Evolutionary conservation across 1,140 invertebrate genomes (phyloP).

Genomic region (Hycleus phaleratus): DNA sequence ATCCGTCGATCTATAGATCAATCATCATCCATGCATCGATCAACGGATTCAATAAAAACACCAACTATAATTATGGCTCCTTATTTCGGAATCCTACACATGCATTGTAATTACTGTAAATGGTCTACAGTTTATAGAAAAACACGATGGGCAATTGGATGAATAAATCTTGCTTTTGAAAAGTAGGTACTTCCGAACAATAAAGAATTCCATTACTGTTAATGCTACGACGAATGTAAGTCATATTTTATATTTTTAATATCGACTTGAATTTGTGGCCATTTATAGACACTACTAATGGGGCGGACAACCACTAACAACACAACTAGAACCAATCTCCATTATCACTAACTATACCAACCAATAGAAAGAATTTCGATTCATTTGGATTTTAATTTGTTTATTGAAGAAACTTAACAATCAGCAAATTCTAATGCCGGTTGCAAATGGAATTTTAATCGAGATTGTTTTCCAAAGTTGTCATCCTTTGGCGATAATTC

Average conservation of each 20-base stretch:
- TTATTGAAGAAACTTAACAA: too few species aligned
- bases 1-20: constrained; percentile 32
- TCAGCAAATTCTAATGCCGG: neutral
- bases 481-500: constrained; percentile 14
- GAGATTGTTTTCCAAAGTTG: constrained; percentile 20
- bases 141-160: constrained; percentile 26
- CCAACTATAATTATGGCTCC: constrained; percentile 29
- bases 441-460: constrained; percentile 29
- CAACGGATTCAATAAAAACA: constrained; percentile 32
- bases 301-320: neutral
- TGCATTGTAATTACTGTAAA: constrained; percentile 35
- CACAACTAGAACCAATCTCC: too few species aligned
- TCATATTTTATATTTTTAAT: constrained; percentile 23
- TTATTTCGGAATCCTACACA: constrained; percentile 35
- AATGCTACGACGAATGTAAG: constrained; percentile 18
- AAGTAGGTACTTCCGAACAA: constrained; percentile 14
- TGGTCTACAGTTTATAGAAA: constrained; percentile 25
- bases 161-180: constrained; percentile 28
- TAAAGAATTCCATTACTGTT: constrained; percentile 22
- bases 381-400: too few species aligned
- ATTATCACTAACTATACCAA: too few species aligned
- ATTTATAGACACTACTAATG: constrained; percentile 12
- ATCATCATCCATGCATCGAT: constrained; percentile 29
- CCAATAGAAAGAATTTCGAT: too few species aligned
- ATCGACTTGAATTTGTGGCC: constrained; percentile 10